phyloP scores from a whole-genome alignment of 2,797 vertebrate genomes.

The Eulemur rubriventer region DNA sequence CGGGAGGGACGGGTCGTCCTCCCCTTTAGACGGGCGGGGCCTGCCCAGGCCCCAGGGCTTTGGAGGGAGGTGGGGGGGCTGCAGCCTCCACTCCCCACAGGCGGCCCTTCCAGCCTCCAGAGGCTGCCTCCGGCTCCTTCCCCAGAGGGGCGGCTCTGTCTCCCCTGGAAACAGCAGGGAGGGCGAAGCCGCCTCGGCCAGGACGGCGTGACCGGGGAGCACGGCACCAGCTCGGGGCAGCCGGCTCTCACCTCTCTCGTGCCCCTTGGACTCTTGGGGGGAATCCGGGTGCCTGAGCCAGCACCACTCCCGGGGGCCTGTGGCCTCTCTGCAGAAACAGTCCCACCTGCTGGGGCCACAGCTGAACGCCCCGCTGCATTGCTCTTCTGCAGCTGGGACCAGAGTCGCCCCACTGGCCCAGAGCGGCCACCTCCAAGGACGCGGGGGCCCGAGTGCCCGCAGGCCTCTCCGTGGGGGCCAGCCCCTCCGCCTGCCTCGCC shows the following conservation, averaged over 20 bases:
- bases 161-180: neutral
- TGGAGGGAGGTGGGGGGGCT: neutral
- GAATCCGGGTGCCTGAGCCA: neutral
- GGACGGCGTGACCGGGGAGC: neutral
- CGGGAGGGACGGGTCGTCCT: neutral
- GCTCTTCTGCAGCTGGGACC: neutral
- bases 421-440: neutral
- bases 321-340: neutral
- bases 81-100: neutral
- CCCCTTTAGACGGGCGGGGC: neutral
- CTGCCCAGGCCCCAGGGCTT: neutral
- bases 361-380: accelerated
- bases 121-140: neutral
- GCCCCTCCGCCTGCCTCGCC: conserved; percentile 19
- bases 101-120: neutral
- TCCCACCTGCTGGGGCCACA: neutral
- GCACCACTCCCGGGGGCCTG: neutral
- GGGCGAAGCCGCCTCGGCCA: neutral
- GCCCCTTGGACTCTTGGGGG: too few species aligned
- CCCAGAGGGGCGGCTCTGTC: too few species aligned
- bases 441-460: neutral
- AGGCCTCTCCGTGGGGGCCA: neutral
- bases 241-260: neutral
- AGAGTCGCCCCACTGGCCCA: neutral
- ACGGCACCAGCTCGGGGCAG: too few species aligned